Base-by-base conservation (phyloP, 2,888 invertebrate genomes). In the Melanchra persicariae region DNA sequence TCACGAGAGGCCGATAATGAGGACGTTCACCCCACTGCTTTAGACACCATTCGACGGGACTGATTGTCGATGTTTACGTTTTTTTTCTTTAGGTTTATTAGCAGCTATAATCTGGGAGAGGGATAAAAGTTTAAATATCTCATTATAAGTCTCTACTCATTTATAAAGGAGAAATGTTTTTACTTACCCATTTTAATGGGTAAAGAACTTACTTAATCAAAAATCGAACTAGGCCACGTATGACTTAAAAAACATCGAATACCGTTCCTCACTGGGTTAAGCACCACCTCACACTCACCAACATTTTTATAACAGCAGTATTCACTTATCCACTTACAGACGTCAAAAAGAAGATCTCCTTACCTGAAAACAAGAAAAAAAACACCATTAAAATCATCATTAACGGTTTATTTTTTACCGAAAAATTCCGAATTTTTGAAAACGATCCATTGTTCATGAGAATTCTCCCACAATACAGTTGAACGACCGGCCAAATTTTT, bases 401-500 rank as follows among this genome's bases (percentile, higher is more conserved):
- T 86, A 86, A 87, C 86, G 85, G 85, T 86, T 67, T 52, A 81
- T 78, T 82, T 82, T 83, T 81, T 79, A 82, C 77, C 52, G 70
- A 75, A 83, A 79, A 79, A 79, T 84, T 81, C 83, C 83, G 83
- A 59, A 79, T 83, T 84, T 83, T 83, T 77, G 80, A 84, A 88
- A 87, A 87, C 82, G 86, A 79, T 74, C 87, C 82, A 88, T 89
- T 90, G 90, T 90, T 79, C 49, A 30, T 43, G 22, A 69, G 40
- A 49, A 74, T 67, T 70, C 74, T 85, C 86, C 77, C 85, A 84
- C 82, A 73, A 59, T 45, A 30, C 74, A 87, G 95, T 91, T 94
- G 91, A 95, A 94, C 78, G 95, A 91, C 94, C 95, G 93, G 84
- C 93, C 92, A 92, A 92, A 91, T 91, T 95, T 91, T 94, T 92